Evolutionary conservation across 1,140 invertebrate genomes (phyloP).

Genomic region (Drosophila miranda): DNA sequence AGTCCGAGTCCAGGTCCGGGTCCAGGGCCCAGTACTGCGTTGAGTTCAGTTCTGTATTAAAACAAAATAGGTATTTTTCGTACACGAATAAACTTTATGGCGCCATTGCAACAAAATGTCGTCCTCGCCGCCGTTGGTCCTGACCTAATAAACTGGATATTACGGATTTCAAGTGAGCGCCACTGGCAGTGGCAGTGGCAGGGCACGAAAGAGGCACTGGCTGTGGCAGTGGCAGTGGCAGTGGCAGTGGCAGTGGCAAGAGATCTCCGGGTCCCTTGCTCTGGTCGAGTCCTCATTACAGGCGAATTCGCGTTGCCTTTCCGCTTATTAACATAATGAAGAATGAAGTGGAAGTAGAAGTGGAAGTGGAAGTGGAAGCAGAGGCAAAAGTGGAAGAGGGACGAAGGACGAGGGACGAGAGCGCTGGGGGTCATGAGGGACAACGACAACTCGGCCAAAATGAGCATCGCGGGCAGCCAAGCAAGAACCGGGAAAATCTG

Average conservation of each 20-base stretch:
- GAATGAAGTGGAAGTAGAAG: constrained; percentile 41
- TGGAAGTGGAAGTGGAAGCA: neutral
- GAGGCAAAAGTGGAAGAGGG: constrained; percentile 16
- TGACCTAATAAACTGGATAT: constrained; percentile 63
- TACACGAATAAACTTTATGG: constrained; percentile 66
- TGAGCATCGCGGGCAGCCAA: constrained; percentile 39
- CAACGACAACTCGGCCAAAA: constrained; percentile 7
- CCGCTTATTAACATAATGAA: constrained; percentile 77
- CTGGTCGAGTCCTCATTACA: constrained; percentile 32
- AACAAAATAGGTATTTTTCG: constrained; percentile 48
- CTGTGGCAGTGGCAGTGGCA: neutral
- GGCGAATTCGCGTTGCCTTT: constrained; percentile 32
- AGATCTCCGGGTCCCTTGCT: too few species aligned
- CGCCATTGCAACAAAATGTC: constrained; percentile 61
- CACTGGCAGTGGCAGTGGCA: constrained; percentile 5
- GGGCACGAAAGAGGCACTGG: neutral
- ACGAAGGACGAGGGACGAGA: constrained; percentile 10
- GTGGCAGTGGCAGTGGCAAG: constrained; percentile 2
- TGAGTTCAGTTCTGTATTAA: constrained; percentile 18
- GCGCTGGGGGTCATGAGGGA: neutral
- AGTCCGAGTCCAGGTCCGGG: neutral
- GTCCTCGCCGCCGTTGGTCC: constrained; percentile 14
- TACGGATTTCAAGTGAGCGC: constrained; percentile 47
- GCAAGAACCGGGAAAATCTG: constrained; percentile 60
- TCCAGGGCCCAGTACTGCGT: neutral